Percentiles rank a stretch among this genome's conserved stretches.
phyloP scores from a whole-genome alignment of 2,888 invertebrate species.

The Notocelia uddmanniana region DNA sequence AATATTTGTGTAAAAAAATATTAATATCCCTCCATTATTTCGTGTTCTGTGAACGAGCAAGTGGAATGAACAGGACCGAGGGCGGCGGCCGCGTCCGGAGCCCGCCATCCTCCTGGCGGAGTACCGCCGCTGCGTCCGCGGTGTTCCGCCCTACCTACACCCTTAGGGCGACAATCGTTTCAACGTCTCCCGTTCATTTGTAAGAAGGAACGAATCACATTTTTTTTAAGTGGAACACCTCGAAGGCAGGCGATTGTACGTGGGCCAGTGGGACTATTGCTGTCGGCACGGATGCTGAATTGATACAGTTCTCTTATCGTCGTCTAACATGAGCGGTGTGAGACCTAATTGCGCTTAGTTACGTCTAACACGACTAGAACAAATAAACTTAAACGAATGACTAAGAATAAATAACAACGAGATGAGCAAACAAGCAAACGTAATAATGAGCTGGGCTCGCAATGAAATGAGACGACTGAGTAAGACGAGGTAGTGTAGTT shows the following conservation, averaged over 20 bases:
- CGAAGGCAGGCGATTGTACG: too few species aligned
- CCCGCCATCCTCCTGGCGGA: too few species aligned
- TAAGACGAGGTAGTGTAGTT: constrained; percentile 83
- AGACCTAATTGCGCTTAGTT: constrained; percentile 61
- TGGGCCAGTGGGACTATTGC: constrained; percentile 50
- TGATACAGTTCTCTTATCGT: constrained; percentile 62
- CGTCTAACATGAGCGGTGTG: constrained; percentile 60
- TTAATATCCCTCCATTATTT: constrained; percentile 67
- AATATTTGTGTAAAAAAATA: constrained; percentile 82
- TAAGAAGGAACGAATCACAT: too few species aligned
- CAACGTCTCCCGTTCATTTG: too few species aligned
- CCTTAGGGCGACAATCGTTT: too few species aligned
- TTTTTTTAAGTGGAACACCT: too few species aligned
- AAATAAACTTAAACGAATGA: constrained; percentile 59
- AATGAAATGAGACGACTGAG: constrained; percentile 64
- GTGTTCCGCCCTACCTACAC: too few species aligned
- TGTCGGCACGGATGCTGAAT: constrained; percentile 68
- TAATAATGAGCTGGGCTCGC: constrained; percentile 79
- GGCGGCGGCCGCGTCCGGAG: background rate
- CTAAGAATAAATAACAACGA: constrained; percentile 63
- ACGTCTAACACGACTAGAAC: constrained; percentile 74
- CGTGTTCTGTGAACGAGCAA: constrained; percentile 59
- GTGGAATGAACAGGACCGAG: constrained; percentile 55
- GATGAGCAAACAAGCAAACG: constrained; percentile 77
- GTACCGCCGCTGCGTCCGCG: background rate